Conservation (phyloP, 2,797 vertebrate species). For the Limnodromus scolopaceus region DNA sequence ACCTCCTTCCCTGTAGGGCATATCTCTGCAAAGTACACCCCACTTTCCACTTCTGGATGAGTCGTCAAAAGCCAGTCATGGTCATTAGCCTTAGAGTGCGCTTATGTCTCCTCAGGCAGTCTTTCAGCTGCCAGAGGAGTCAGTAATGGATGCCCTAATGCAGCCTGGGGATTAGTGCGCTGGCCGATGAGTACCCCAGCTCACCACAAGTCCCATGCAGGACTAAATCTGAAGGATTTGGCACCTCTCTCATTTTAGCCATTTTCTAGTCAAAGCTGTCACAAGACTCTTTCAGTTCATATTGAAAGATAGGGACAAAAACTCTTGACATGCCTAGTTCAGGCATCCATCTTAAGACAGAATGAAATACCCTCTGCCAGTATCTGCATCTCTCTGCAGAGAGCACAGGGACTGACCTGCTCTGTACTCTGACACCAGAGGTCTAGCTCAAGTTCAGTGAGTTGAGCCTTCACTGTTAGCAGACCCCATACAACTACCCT, state of each 20-base stretch:
- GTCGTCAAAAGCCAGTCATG: neutral
- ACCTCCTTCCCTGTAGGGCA: neutral
- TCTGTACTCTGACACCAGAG: neutral
- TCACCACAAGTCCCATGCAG: neutral
- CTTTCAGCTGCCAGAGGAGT: neutral
- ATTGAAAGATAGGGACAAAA: neutral
- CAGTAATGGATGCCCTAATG: neutral
- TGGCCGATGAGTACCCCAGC: accelerated
- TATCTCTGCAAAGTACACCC: neutral
- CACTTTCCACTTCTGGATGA: constrained; percentile 10
- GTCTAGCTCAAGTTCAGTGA: neutral
- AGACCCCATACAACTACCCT: neutral
- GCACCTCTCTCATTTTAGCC: neutral
- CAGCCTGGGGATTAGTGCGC: accelerated
- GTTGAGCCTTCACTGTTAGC: neutral
- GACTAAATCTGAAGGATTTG: neutral
- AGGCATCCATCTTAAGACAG: neutral
- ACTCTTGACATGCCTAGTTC: neutral
- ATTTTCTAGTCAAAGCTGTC: neutral
- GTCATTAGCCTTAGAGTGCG: neutral
- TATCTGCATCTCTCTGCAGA: neutral
- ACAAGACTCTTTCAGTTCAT: neutral
- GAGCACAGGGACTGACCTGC: neutral
- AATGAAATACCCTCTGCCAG: neutral
- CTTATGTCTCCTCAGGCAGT: neutral